Evolutionary conservation across 2,888 invertebrate species (phyloP).

Genomic region (Melanostoma scalare): DNA sequence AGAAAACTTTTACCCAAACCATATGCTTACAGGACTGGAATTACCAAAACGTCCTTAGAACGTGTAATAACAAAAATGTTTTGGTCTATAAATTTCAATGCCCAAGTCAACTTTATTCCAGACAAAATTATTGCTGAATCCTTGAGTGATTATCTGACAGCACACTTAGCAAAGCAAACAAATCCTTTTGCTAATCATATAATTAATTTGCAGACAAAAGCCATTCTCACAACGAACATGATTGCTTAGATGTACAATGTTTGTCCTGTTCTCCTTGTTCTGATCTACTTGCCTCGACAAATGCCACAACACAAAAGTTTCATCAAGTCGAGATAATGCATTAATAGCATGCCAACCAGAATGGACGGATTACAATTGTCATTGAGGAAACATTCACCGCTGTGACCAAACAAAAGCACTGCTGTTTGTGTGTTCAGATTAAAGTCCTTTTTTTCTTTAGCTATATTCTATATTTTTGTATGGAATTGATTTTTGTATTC

Average conservation of each 20-base stretch:
- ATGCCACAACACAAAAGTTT: slow-evolving; percentile 32
- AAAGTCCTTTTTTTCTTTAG: slow-evolving; percentile 1
- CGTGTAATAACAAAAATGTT: no score
- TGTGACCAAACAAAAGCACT: slow-evolving; percentile 1
- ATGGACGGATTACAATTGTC: slow-evolving; percentile 54
- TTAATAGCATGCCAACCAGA: slow-evolving; percentile 46
- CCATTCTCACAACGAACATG: slow-evolving; percentile 13
- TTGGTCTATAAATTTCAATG: no score
- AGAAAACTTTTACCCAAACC: no score
- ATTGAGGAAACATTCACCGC: slow-evolving; percentile 28
- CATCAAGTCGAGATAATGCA: slow-evolving; percentile 44
- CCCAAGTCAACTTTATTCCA: no score
- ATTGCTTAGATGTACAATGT: background rate
- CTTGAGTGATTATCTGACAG: no score
- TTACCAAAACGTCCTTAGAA: background rate
- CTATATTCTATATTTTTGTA: slow-evolving; percentile 39
- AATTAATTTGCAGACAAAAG: slow-evolving; percentile 54
- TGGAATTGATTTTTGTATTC: background rate
- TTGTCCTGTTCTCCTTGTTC: background rate
- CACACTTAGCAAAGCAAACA: background rate
- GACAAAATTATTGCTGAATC: no score
- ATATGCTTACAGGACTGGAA: background rate
- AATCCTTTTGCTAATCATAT: slow-evolving; percentile 45
- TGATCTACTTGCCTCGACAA: background rate
- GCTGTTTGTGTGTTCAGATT: slow-evolving; percentile 24